A percentile compares a stretch with the other conserved stretches of the same genome.
Evolutionary conservation across 2,797 vertebrate genomes (phyloP).

Genomic region (Podargus strigoides): DNA sequence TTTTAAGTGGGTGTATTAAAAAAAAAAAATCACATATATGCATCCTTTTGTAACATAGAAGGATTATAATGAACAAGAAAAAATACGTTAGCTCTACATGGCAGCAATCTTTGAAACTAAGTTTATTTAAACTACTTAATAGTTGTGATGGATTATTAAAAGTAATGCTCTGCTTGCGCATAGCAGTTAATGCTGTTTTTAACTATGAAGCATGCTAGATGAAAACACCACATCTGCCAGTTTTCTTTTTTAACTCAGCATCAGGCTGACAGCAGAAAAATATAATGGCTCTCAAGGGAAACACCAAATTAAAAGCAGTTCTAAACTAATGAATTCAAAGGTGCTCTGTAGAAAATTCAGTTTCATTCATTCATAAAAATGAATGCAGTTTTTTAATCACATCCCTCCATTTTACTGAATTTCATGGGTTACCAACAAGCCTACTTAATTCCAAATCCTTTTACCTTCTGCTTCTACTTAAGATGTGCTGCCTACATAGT

Average conservation of each 20-base stretch:
- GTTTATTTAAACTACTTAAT: conserved; percentile 73
- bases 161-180: conserved; percentile 63
- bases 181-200: conserved; percentile 70
- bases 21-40: neutral
- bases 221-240: conserved; percentile 80
- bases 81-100: conserved; percentile 26
- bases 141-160: conserved; percentile 64
- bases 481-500: neutral
- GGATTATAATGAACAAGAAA: conserved; percentile 62
- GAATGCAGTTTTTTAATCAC: conserved; percentile 62
- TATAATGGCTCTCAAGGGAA: conserved; percentile 89
- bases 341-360: conserved; percentile 72
- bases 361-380: conserved; percentile 76
- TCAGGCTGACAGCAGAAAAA: conserved; percentile 85
- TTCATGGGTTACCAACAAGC: conserved; percentile 50
- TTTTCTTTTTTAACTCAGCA: conserved; percentile 77
- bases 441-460: conserved; percentile 37
- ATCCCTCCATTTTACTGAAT: conserved; percentile 61
- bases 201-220: conserved; percentile 72
- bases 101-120: conserved; percentile 66
- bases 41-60: conserved; percentile 45
- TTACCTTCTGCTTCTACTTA: conserved; percentile 26
- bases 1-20: conserved; percentile 23
- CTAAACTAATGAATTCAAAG: conserved; percentile 90
- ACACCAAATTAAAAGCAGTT: conserved; percentile 87